A percentile compares a stretch with the other conserved stretches of the same genome.
These are phyloP conservation scores for Tinea pellionella DNA, from an alignment of 2,888 invertebrate species.

Conservation along the genomic window DNA sequence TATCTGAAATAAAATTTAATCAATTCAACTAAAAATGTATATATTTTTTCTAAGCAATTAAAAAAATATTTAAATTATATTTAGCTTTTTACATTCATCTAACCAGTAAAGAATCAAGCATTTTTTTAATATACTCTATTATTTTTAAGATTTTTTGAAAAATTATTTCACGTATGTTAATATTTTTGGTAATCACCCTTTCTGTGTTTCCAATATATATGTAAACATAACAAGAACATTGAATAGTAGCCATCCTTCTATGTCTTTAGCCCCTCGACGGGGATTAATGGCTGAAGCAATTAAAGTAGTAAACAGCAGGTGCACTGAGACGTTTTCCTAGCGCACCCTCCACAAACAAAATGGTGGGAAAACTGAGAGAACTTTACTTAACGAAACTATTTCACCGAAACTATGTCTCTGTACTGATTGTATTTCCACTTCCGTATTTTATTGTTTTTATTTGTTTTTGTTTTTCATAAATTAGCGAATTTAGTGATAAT, in stretches of 20 bases:
- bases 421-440: conserved; percentile 19
- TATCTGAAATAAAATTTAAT: no score
- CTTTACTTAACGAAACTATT: conserved; percentile 19
- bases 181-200: no score
- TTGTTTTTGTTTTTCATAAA: background rate
- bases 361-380: conserved; percentile 34
- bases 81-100: no score
- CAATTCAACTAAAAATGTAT: no score
- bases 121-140: no score
- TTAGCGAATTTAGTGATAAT: no score
- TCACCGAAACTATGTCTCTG: conserved; percentile 20
- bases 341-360: conserved; percentile 40
- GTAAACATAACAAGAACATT: background rate
- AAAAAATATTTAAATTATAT: no score
- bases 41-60: no score
- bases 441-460: background rate
- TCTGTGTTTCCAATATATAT: background rate
- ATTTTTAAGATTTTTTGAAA: no score
- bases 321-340: conserved; percentile 35
- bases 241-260: conserved; percentile 13
- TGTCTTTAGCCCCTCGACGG: conserved; percentile 29
- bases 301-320: conserved; percentile 63
- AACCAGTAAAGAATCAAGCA: no score
- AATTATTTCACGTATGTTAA: no score
- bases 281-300: conserved; percentile 59